phyloP scores from a whole-genome alignment of 2,888 invertebrate genomes.

The Himalopsyche anomala region DNA sequence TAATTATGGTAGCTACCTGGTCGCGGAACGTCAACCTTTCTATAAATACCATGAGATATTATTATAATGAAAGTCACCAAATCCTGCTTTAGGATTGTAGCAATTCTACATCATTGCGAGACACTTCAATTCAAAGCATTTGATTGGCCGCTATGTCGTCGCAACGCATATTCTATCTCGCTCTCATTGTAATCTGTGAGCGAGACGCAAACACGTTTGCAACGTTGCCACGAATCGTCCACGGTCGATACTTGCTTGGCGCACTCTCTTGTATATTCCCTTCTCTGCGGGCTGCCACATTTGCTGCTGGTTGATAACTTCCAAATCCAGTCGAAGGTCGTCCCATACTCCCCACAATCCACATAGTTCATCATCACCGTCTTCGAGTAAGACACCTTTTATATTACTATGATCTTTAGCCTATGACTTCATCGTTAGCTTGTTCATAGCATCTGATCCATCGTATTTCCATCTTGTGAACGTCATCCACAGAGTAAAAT shows the following conservation, averaged over 20 bases:
- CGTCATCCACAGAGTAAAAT: too few relatives aligned
- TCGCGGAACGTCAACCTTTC: constrained; percentile 35
- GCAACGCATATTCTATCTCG: neutral
- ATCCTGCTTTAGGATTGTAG: neutral
- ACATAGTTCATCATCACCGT: neutral
- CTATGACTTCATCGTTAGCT: too few relatives aligned
- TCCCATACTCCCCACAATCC: neutral
- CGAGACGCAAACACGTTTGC: constrained; percentile 31
- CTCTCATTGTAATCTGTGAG: neutral
- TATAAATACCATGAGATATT: constrained; percentile 8
- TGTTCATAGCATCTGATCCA: too few relatives aligned
- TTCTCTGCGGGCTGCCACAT: constrained; percentile 37
- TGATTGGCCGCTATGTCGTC: neutral
- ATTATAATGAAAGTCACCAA: neutral
- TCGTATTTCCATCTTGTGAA: too few relatives aligned
- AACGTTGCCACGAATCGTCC: constrained; percentile 1
- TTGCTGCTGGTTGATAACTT: neutral
- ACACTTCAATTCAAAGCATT: neutral
- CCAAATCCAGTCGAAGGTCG: constrained; percentile 18
- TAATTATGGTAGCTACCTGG: neutral
- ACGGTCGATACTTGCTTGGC: constrained; percentile 18
- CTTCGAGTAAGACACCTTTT: constrained; percentile 4
- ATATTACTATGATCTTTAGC: neutral
- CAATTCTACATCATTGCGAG: constrained; percentile 36
- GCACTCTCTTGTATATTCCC: neutral